Evolutionary conservation across 2,113 vertebrate species (phyloP), one percentile per base, ranked within the genome.

Genomic region (Acanthisitta chloris): DNA sequence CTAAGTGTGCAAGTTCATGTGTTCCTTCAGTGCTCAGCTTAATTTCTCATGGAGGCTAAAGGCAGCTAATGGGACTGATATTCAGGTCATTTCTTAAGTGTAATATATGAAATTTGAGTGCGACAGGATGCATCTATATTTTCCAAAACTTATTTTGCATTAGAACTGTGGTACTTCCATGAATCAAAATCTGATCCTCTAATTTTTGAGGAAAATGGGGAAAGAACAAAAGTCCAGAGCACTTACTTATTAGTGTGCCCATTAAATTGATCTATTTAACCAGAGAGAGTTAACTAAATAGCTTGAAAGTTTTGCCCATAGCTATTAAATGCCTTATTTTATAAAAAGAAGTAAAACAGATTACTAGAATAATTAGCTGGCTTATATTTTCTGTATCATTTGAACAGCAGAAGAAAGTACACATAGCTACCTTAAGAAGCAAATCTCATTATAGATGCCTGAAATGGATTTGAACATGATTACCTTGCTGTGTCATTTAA

Each of bases 231-330:
- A 6, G 14, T 45, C 18, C 9, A 48, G 25, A 48, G 36, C 21
- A 31, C 36, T 57, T 45, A 25, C 3, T 45, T 83, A 18, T 46
- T 72, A 83, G 2, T 24, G 11, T 70, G 9, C 8, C 13, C 16
- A 40, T 13, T 73, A 46, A 42, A 86, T 10, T 16, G 9, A 33
- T 26, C 0, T 0, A 46, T 73, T 81, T 62, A 65, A 36, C 12
- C 11, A 33, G 21, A 79, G 11, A 55, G 5, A 51, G 10, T 73
- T 73, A 58, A 61, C 12, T 12, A 78, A 62, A 36, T 9, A 59
- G 3, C 34, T 71, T 86, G 12, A 78, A 81, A 87, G 21, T 59
- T 90, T 55, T 88, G 13, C 20, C 18, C 7, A 10, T 48, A 81
- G 8, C 5, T 69, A 57, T 46, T 18, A 89, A 81, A 92, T 81